Percentiles rank a stretch among this genome's conserved stretches.
Conservation (phyloP, 2,797 vertebrate genomes). For the Enteromius trimaculatus region DNA sequence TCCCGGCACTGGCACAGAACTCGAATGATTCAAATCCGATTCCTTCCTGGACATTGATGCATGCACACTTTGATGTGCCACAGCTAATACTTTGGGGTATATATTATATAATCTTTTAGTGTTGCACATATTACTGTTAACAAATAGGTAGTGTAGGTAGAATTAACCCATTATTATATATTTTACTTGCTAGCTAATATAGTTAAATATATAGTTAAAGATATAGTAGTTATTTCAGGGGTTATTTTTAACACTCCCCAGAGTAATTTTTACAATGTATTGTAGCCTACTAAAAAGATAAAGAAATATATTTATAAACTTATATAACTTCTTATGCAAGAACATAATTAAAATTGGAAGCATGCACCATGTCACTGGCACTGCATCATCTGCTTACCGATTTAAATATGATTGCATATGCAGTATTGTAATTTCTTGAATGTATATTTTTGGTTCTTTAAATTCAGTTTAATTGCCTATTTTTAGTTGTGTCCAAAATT, state of each 20-base stretch:
- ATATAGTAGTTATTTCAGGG: neutral
- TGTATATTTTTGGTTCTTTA: neutral
- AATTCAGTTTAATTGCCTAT: neutral
- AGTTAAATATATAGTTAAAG: neutral
- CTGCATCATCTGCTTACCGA: neutral
- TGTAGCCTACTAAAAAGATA: neutral
- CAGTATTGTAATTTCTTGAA: neutral
- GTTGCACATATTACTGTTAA: neutral
- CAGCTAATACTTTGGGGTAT: neutral
- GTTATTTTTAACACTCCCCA: neutral
- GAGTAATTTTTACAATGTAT: neutral
- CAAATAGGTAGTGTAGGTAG: too few species aligned
- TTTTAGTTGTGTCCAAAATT: neutral
- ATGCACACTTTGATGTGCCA: neutral
- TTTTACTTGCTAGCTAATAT: constrained; percentile 2
- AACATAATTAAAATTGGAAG: neutral
- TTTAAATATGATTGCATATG: neutral
- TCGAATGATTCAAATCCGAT: too few species aligned
- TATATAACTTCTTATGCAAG: constrained; percentile 5
- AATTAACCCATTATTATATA: neutral
- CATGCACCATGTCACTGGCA: too few species aligned
- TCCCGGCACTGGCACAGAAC: too few species aligned
- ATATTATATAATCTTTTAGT: neutral
- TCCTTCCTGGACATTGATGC: too few species aligned
- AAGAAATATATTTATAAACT: neutral